Evolutionary conservation across 2,797 vertebrate genomes (phyloP).

Genomic region (Gambelia wislizenii): DNA sequence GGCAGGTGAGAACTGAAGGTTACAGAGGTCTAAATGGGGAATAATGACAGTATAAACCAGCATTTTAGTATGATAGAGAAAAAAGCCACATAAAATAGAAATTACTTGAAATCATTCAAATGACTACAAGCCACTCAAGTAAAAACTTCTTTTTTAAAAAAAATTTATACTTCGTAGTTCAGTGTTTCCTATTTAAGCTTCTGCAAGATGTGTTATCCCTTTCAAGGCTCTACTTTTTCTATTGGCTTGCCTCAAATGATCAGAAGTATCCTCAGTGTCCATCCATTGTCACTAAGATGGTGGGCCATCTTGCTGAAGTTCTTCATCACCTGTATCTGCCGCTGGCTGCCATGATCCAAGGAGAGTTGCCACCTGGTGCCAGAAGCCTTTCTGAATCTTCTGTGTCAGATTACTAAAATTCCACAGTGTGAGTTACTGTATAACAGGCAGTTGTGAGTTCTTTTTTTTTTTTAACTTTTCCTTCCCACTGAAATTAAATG

Average conservation of each 20-base stretch:
- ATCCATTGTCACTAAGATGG: no score
- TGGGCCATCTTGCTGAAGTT: no score
- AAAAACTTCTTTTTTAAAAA: not conserved
- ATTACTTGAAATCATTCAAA: not conserved
- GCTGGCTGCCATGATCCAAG: no score
- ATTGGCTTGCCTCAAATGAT: no score
- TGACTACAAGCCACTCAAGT: not conserved
- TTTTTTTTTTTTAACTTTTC: not conserved
- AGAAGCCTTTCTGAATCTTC: no score
- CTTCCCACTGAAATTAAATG: not conserved
- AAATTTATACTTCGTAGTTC: not conserved
- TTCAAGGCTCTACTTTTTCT: no score
- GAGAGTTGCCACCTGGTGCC: no score
- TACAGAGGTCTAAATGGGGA: not conserved
- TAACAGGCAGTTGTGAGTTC: not conserved
- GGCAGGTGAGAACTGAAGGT: not conserved
- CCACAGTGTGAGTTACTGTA: not conserved
- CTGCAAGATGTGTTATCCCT: no score
- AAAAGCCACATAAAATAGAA: not conserved
- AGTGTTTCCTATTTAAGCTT: no score
- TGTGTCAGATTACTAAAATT: not conserved
- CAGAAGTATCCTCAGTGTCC: no score
- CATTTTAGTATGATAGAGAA: not conserved
- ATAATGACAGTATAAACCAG: not conserved
- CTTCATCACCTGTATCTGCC: no score